Conservation (phyloP, 2,797 vertebrate species). For the Chaunax sp. region DNA sequence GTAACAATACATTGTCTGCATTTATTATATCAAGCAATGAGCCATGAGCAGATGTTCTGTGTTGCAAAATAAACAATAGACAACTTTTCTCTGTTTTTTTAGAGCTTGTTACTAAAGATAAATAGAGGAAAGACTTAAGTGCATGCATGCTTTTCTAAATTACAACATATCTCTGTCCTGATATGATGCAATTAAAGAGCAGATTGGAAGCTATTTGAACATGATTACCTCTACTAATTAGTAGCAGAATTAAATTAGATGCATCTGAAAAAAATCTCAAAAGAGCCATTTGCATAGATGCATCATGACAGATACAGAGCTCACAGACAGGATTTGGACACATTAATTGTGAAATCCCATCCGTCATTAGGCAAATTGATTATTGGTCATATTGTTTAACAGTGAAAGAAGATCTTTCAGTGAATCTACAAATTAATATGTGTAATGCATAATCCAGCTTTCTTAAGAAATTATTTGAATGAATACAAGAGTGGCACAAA, state of each 20-base stretch:
- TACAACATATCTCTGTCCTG: constrained; percentile 23
- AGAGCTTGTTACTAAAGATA: constrained; percentile 43
- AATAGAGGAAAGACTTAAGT: constrained; percentile 43
- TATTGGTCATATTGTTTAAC: not conserved
- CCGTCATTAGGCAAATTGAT: constrained; percentile 6
- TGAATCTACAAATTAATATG: not conserved
- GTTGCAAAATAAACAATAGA: constrained; percentile 26
- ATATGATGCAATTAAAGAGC: constrained; percentile 46
- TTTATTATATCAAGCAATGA: not conserved
- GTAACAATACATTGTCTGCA: constrained; percentile 3
- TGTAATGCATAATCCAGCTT: not conserved
- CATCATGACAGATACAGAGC: constrained; percentile 10
- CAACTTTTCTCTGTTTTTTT: constrained; percentile 29
- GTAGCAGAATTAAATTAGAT: constrained; percentile 47
- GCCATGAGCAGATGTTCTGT: constrained; percentile 24
- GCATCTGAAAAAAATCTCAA: constrained; percentile 44
- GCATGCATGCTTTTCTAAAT: constrained; percentile 40
- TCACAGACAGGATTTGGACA: constrained; percentile 4
- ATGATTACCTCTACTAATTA: too few relatives aligned
- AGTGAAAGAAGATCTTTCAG: not conserved
- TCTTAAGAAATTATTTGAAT: not conserved
- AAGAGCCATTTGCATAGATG: constrained; percentile 9
- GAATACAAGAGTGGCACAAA: not conserved
- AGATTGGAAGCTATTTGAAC: too few relatives aligned
- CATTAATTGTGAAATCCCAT: constrained; percentile 9